Conservation (phyloP, 2,888 invertebrate genomes). For the Xestia xanthographa region DNA sequence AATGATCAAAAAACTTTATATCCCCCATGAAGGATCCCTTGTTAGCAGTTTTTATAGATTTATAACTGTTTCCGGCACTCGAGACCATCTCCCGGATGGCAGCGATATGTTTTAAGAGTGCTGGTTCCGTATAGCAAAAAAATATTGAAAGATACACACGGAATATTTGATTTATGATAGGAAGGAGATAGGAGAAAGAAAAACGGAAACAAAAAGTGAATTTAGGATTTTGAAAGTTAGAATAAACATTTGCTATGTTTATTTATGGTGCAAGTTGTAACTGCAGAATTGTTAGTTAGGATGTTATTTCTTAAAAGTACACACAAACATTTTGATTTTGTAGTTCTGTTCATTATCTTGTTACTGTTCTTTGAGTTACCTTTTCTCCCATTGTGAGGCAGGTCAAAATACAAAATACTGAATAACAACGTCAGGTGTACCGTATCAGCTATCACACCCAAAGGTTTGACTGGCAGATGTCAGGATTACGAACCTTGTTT, state of each 20-base stretch:
- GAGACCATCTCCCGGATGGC: slow-evolving; percentile 80
- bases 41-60: slow-evolving; percentile 78
- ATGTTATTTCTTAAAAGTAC: neutral
- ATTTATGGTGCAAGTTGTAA: neutral
- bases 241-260: slow-evolving; percentile 5
- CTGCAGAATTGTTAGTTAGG: neutral
- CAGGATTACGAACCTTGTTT: slow-evolving; percentile 41
- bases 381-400: slow-evolving; percentile 8
- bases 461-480: slow-evolving; percentile 59
- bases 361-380: neutral
- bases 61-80: slow-evolving; percentile 82
- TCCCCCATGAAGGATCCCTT: slow-evolving; percentile 69
- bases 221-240: slow-evolving; percentile 14
- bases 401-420: slow-evolving; percentile 29
- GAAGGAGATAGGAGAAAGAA: slow-evolving; percentile 19
- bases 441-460: slow-evolving; percentile 33
- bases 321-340: neutral
- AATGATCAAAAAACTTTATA: slow-evolving; percentile 62
- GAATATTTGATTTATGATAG: slow-evolving; percentile 64
- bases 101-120: slow-evolving; percentile 79
- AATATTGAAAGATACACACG: slow-evolving; percentile 31
- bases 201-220: slow-evolving; percentile 17
- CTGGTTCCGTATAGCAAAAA: slow-evolving; percentile 66
- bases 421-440: slow-evolving; percentile 33
- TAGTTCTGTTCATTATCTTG: neutral